Percentiles rank a stretch among this genome's conserved stretches.
Evolutionary conservation across 1,140 invertebrate genomes (phyloP).

Genomic region (Hycleus phaleratus): DNA sequence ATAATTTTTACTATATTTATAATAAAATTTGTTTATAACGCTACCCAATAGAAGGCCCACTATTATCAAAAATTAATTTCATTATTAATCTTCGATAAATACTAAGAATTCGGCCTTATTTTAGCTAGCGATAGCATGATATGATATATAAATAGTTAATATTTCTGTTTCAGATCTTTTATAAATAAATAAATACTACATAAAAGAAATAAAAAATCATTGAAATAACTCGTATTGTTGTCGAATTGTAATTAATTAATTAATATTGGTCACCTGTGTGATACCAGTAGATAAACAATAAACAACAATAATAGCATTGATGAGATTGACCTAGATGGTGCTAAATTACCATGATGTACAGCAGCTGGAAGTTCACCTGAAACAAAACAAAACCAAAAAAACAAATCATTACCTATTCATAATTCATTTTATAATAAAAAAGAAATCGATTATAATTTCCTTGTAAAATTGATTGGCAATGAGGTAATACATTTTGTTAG

Average conservation of each 20-base stretch:
- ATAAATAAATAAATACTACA: too few relatives aligned
- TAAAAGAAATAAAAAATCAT: neutral
- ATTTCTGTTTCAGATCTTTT: too few relatives aligned
- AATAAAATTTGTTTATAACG: too few relatives aligned
- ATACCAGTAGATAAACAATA: slow-evolving; percentile 1
- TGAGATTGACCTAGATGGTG: slow-evolving; percentile 7
- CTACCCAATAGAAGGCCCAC: too few relatives aligned
- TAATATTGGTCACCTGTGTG: slow-evolving; percentile 20
- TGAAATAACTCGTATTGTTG: slow-evolving; percentile 4
- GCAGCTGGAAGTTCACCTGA: slow-evolving; percentile 50
- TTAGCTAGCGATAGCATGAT: slow-evolving; percentile 6
- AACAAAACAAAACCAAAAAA: slow-evolving; percentile 6
- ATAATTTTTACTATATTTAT: too few relatives aligned
- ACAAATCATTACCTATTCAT: neutral
- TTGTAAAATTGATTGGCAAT: too few relatives aligned
- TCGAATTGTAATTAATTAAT: neutral
- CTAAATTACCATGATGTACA: slow-evolving; percentile 30
- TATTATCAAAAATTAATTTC: too few relatives aligned
- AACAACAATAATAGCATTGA: slow-evolving; percentile 12
- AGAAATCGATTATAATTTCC: too few relatives aligned
- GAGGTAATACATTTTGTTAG: too few relatives aligned
- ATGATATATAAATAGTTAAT: slow-evolving; percentile 6
- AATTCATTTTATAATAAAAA: neutral
- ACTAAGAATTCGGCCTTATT: too few relatives aligned
- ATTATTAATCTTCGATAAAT: too few relatives aligned